phyloP scores from a whole-genome alignment of 2,888 invertebrate genomes.

The Spialia ferax region DNA sequence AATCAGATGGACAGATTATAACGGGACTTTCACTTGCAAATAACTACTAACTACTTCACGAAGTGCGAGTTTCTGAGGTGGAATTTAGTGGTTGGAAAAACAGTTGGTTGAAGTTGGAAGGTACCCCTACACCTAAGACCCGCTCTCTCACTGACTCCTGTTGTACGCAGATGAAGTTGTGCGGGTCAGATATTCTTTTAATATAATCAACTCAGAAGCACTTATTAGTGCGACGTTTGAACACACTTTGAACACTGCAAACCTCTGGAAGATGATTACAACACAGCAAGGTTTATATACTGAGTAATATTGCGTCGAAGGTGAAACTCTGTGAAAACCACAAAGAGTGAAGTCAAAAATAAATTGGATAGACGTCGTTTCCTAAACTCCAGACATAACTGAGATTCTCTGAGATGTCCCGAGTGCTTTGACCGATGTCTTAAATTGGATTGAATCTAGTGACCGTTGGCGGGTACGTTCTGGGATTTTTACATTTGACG shows the following conservation, averaged over 20 bases:
- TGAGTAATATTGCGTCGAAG: conserved; percentile 2
- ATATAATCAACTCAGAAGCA: no score
- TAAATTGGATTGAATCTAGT: conserved; percentile 62
- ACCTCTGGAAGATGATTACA: not conserved
- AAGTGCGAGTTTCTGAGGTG: no score
- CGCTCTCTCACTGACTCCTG: no score
- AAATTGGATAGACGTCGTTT: conserved; percentile 25
- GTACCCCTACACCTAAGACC: no score
- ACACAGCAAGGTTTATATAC: not conserved
- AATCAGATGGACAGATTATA: no score
- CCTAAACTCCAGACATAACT: conserved; percentile 25
- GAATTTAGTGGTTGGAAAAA: no score
- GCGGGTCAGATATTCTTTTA: no score
- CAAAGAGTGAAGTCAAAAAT: conserved; percentile 1
- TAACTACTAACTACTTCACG: no score
- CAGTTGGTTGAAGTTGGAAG: no score
- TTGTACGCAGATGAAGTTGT: no score
- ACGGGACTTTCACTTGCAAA: no score
- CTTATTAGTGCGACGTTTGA: no score
- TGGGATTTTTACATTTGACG: not conserved
- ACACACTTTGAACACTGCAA: not conserved
- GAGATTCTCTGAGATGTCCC: conserved; percentile 4
- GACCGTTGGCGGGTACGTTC: not conserved
- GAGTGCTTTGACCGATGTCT: conserved; percentile 66
- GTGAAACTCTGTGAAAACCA: conserved; percentile 3